Base-by-base conservation (phyloP, 1,140 invertebrate genomes). In the Drosophila neocordata region DNA sequence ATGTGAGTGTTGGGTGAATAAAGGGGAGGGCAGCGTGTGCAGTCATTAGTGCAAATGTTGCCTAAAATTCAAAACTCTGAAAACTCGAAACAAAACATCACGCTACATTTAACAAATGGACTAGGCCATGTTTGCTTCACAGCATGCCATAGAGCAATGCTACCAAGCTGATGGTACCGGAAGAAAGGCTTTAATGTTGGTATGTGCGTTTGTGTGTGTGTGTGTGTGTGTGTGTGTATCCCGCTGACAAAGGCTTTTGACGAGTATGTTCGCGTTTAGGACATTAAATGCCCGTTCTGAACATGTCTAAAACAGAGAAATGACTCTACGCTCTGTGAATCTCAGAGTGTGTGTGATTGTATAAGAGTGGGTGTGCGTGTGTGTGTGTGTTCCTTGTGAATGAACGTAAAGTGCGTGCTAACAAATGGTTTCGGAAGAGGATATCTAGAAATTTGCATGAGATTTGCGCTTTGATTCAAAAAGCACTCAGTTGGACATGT, bases 101-200 rank as follows among this genome's bases (percentile, higher is more conserved):
- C 82, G 75, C 63, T 85, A 85, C 82, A 85, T 85, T 85, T 73
- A 85, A 82, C 82, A 85, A 85, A 88, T 85, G 83, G 82, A 83
- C 78, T 85, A 66, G 63, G 65, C 62, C 44, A 13, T 44, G 44
- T 61, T 31, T 37, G 48, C 48, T 12, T 48, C 41, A 48, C 41
- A 18, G 41, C 15, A 48, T 20, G 18, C 8, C 15, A 9, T 48
- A 12, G 8, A 20, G n/a, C 37, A n/a, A n/a, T n/a, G 37, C 48
- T 9, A 2, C 48, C 20, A 52, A 12, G 12, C 52, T 56, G 27
- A 35, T 11, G 58, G 41, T 31, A 15, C 38, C 13, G 59, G 12
- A 41, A 59, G 52, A 63, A 62, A 38, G 51, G 79, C 74, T 74
- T 65, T 53, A 77, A 79, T 62, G 59, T 35, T 20, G 27, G 27